Percentiles rank a stretch among this genome's conserved stretches.
Evolutionary conservation across 2,797 vertebrate genomes (phyloP).

Genomic region (Heterohyrax brucei): DNA sequence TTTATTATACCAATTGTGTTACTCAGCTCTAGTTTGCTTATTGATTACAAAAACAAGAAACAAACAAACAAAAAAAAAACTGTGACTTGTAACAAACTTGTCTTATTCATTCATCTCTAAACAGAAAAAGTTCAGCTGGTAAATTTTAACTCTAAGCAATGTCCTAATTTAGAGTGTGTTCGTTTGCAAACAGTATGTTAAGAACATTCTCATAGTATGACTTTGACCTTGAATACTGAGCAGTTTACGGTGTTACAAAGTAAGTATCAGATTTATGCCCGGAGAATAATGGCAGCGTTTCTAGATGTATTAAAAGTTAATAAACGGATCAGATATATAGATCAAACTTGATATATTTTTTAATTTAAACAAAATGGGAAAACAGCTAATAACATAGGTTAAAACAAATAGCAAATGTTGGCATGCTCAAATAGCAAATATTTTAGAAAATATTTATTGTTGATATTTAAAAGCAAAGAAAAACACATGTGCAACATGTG

Average conservation of each 20-base stretch:
- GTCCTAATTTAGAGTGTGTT: slow-evolving; percentile 94
- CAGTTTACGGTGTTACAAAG: slow-evolving; percentile 94
- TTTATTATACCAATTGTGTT: slow-evolving; percentile 61
- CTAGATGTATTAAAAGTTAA: background rate
- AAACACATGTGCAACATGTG: background rate
- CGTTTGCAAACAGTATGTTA: slow-evolving; percentile 93
- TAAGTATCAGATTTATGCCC: slow-evolving; percentile 89
- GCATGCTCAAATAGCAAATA: background rate
- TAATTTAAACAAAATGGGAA: background rate
- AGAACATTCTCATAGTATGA: slow-evolving; percentile 93
- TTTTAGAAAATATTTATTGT: background rate
- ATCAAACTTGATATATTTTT: background rate
- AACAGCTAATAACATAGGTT: background rate
- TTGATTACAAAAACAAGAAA: background rate
- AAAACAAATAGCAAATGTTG: background rate
- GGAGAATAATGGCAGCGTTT: slow-evolving; percentile 52
- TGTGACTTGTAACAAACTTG: slow-evolving; percentile 87
- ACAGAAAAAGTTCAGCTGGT: slow-evolving; percentile 69
- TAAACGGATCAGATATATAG: background rate
- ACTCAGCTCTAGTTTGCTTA: slow-evolving; percentile 58
- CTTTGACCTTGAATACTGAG: slow-evolving; percentile 92
- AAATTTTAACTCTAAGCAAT: slow-evolving; percentile 92
- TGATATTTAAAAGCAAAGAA: background rate
- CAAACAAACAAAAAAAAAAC: background rate
- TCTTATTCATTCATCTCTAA: slow-evolving; percentile 54